Evolutionary conservation across 2,797 vertebrate species (phyloP), one percentile per base, ranked within the genome.

Genomic region (Petrocephalus sullivani): DNA sequence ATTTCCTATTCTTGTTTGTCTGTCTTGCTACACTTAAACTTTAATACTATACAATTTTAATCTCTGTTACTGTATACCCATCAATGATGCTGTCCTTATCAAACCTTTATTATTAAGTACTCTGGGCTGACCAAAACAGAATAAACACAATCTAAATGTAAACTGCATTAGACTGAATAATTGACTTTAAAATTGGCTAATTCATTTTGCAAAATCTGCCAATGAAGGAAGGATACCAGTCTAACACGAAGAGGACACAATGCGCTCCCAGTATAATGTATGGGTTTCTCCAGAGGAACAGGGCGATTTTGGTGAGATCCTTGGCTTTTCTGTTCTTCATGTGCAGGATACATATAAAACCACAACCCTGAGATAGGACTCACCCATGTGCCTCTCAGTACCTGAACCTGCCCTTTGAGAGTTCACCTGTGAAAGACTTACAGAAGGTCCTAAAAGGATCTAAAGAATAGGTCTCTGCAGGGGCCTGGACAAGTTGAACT

Each of bases 271-370:
- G 67, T 37, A 41, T 41, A 75, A 75, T 75, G 67, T 37, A 37
- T 33, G 67, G 33, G 33, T 75, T 75, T 16, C n/a, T 41, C 37
- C 14, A 3, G 71, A 78, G 16, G 71, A 19, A 14, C 10, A 4
- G 71, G 37, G 37, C 1, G 19, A 8, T 78, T 78, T n/a, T 46
- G 7, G 37, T 46, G 71, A 78, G 71, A 78, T 46, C 28, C 71
- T 78, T 78, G 16, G 37, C 75, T 81, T 81, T 81, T n/a, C 75
- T 81, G 37, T 81, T 81, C 75, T 49, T 46, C n/a, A n/a, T 81
- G 37, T 21, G 41, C 75, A 46, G 75, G 75, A 81, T 41, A 46
- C 75, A 78, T 41, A 46, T n/a, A 46, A 78, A 78, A 78, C 7
- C 71, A 78, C 71, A 81, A 81, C 75, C n/a, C 1, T 2, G 41